phyloP scores from a whole-genome alignment of 1,140 invertebrate species.

The Micrasema minimum region DNA sequence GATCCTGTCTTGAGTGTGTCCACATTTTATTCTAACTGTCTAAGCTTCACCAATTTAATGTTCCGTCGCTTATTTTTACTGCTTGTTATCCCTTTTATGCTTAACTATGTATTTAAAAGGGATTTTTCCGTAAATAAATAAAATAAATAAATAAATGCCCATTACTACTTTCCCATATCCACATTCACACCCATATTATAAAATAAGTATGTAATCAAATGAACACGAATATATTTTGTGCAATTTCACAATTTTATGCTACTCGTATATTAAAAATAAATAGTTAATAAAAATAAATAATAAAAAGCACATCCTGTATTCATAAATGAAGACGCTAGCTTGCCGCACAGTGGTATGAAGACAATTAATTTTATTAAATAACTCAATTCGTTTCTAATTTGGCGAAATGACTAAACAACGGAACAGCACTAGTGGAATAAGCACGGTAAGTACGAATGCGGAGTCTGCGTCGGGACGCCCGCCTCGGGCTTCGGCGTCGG shows the following conservation, averaged over 20 bases:
- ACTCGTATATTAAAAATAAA: no score
- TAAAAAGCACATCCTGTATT: constrained; percentile 4
- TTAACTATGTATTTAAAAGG: no score
- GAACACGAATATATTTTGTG: not conserved
- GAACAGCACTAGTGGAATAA: constrained; percentile 53
- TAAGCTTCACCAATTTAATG: no score
- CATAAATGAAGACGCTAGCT: constrained; percentile 34
- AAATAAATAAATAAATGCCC: not conserved
- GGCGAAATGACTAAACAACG: constrained; percentile 52
- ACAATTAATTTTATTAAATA: constrained; percentile 55
- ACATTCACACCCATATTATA: not conserved
- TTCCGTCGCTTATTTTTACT: no score
- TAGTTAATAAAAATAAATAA: not conserved
- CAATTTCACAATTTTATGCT: no score
- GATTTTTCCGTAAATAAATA: no score
- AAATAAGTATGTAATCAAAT: not conserved
- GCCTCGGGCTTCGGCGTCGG: not conserved
- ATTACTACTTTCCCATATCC: not conserved
- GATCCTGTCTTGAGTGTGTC: no score
- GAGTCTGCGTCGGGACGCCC: constrained; percentile 34
- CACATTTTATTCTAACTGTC: no score
- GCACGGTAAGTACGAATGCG: constrained; percentile 49
- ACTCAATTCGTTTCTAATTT: constrained; percentile 54
- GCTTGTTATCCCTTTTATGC: no score
- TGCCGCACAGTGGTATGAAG: constrained; percentile 51